A percentile compares a stretch with the other conserved stretches of the same genome.
phyloP scores from a whole-genome alignment of 2,888 invertebrate species.

The Xanthia icteritia region DNA sequence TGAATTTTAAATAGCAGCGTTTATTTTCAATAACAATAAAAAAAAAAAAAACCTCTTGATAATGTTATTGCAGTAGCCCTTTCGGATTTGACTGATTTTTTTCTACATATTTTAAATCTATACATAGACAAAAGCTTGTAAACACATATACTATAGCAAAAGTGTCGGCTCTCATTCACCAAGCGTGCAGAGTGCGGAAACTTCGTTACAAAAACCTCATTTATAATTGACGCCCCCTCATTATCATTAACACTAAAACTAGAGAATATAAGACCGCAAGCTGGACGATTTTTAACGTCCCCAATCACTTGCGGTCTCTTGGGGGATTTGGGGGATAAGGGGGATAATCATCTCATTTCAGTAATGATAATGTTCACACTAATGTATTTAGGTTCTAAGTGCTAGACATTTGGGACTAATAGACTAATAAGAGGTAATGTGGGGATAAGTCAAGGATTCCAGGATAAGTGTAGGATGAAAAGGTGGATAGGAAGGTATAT shows the following conservation, averaged over 20 bases:
- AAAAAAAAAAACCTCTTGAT: too few species aligned
- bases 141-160: background rate
- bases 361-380: constrained; percentile 51
- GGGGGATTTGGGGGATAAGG: constrained; percentile 34
- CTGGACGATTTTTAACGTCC: constrained; percentile 19
- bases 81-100: too few species aligned
- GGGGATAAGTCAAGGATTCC: background rate
- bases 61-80: too few species aligned
- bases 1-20: too few species aligned
- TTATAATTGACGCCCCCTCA: constrained; percentile 1
- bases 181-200: background rate
- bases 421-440: constrained; percentile 35
- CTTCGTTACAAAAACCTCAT: background rate
- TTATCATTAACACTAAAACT: constrained; percentile 26
- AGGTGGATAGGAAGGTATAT: background rate
- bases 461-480: background rate
- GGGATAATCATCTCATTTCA: constrained; percentile 37
- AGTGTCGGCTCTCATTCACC: background rate
- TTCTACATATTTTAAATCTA: too few species aligned
- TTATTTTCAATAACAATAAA: too few species aligned
- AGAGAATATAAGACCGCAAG: constrained; percentile 29
- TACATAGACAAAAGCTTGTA: too few species aligned
- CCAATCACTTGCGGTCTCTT: constrained; percentile 31
- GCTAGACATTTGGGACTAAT: constrained; percentile 40
- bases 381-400: constrained; percentile 47